Evolutionary conservation across 2,888 invertebrate species (phyloP).

Genomic region (Mesoligia furuncula): DNA sequence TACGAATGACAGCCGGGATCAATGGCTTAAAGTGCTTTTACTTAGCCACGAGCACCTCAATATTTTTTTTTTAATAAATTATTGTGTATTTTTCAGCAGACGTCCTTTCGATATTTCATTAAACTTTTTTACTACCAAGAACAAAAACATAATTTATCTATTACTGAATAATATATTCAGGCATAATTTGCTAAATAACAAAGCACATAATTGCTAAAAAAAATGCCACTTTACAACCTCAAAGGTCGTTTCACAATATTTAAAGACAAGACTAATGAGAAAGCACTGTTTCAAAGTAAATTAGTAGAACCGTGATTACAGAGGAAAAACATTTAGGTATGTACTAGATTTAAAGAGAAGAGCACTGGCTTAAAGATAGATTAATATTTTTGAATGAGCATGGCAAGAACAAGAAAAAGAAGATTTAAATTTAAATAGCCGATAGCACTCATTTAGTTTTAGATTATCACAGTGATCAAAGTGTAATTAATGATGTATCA

Average conservation of each 20-base stretch:
- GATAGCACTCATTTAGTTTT: neutral
- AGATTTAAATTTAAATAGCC: neutral
- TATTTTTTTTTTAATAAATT: neutral
- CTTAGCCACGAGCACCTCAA: neutral
- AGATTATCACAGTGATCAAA: neutral
- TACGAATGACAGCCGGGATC: neutral
- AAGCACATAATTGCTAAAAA: slow-evolving; percentile 22
- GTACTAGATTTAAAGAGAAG: slow-evolving; percentile 43
- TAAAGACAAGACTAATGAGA: slow-evolving; percentile 25
- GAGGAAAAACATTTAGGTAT: neutral
- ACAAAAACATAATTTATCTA: neutral
- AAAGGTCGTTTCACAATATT: slow-evolving; percentile 21
- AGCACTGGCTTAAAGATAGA: neutral
- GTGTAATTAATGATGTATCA: neutral
- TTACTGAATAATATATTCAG: neutral
- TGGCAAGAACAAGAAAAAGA: neutral
- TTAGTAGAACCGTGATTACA: slow-evolving; percentile 34
- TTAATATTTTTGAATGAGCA: neutral
- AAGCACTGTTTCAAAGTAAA: slow-evolving; percentile 26
- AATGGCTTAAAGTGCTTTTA: neutral
- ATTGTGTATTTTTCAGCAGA: neutral
- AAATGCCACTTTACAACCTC: neutral
- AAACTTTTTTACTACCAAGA: neutral
- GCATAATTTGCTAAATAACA: slow-evolving; percentile 35
- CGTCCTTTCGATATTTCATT: neutral